These are phyloP conservation scores for Ennomos erosarius DNA, from an alignment of 2,888 invertebrate species.

Conservation along the genomic window DNA sequence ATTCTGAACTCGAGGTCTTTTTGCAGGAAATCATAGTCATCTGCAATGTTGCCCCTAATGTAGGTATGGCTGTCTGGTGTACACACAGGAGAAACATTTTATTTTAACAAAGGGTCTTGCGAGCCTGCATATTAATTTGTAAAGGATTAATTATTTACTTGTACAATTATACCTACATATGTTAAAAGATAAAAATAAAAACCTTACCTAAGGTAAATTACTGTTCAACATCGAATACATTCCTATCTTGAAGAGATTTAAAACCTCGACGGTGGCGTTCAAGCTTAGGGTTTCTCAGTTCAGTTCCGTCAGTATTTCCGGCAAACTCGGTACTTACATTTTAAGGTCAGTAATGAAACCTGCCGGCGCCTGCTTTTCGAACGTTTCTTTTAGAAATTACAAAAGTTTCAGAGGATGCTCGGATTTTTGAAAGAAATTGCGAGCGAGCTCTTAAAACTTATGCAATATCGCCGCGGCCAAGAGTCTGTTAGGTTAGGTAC, in stretches of 20 bases:
- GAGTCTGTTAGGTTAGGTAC: conserved; percentile 24
- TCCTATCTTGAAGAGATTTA: too few species aligned
- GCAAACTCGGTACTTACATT: too few species aligned
- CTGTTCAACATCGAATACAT: too few species aligned
- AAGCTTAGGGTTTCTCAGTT: too few species aligned
- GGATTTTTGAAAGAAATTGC: conserved; percentile 50
- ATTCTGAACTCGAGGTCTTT: conserved; percentile 49
- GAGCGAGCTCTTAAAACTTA: conserved; percentile 47
- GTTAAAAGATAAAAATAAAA: too few species aligned
- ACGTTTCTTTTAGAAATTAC: conserved; percentile 47
- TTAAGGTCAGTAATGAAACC: background rate
- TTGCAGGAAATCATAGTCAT: conserved; percentile 52
- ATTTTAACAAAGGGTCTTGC: conserved; percentile 20
- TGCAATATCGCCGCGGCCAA: conserved; percentile 44
- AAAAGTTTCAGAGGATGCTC: conserved; percentile 44
- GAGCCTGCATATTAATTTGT: too few species aligned
- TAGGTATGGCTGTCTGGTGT: conserved; percentile 40
- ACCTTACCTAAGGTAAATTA: too few species aligned
- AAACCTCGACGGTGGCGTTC: too few species aligned
- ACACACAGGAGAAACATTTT: conserved; percentile 16
- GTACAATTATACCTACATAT: too few species aligned
- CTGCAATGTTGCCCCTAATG: conserved; percentile 47
- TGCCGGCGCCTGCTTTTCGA: conserved; percentile 8
- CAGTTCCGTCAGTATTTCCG: too few species aligned
- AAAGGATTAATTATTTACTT: too few species aligned